A percentile compares a stretch with the other conserved stretches of the same genome.
phyloP scores from a whole-genome alignment of 2,113 vertebrate genomes.

The Narcine bancroftii region DNA sequence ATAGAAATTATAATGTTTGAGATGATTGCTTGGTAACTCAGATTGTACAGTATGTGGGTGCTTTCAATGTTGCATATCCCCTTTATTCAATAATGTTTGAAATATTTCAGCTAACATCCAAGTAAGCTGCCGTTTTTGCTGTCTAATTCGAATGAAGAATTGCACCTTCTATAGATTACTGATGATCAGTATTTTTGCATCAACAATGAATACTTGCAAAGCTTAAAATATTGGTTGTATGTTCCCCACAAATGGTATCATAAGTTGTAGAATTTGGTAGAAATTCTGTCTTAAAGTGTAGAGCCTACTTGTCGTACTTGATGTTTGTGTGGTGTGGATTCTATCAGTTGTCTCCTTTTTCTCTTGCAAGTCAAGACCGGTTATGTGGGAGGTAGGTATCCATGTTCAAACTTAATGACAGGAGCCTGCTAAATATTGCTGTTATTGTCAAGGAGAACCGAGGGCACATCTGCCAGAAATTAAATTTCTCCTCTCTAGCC shows the following conservation, averaged over 20 bases:
- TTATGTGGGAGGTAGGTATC: not conserved
- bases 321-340: not conserved
- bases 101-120: not conserved
- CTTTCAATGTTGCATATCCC: not conserved
- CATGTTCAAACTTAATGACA: not conserved
- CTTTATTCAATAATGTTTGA: not conserved
- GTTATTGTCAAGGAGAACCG: not conserved
- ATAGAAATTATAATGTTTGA: not conserved
- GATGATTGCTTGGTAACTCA: not conserved
- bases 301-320: not conserved
- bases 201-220: not conserved
- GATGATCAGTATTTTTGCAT: not conserved
- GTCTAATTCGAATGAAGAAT: not conserved
- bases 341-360: not conserved
- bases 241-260: not conserved
- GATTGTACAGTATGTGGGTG: not conserved
- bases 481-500: no score
- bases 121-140: not conserved
- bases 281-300: not conserved
- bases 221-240: not conserved
- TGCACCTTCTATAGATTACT: not conserved
- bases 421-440: not conserved
- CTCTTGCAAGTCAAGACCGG: not conserved
- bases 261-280: not conserved
- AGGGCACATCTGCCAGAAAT: not conserved